Base-by-base conservation (phyloP, 1,140 invertebrate genomes). In the Apis laboriosa region DNA sequence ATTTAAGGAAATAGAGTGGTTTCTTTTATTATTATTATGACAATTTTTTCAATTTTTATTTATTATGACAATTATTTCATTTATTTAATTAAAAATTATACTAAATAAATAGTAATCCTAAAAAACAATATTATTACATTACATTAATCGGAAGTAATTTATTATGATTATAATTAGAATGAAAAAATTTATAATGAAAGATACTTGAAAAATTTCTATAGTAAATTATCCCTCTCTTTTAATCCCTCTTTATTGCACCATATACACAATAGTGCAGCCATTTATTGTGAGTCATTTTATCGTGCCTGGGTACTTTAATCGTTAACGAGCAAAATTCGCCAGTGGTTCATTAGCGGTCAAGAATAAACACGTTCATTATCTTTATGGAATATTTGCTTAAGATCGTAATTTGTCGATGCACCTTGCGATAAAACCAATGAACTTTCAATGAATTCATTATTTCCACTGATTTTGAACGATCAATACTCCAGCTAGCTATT, bases 331-430 rank as follows among this genome's bases (percentile, higher is more conserved):
- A 7, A 70, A 79, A 58, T 70, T 74, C 76, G 17, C 53, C 34
- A 11, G 24, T 13, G 71, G 83, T 80, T 86, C 67, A 70, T 86
- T 84, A 81, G 7, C 34, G 53, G 21, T 13, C 53, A 51, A 73
- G 49, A 73, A 24, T 15, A 34, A 66, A 77, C n/a, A 75, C 51
- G 66, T 64, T 86, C 61, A 53, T 84, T 85, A 77, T 49, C 63
- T 84, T 21, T n/a, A 24, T 7, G 34, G 68, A 71, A 85, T 85
- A 66, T 80, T 24, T 73, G 7, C 28, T 74, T 74, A 24, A 58
- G 43, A n/a, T 53, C 21, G n/a, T 60, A 49, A 73, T 74, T 64
- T 53, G 49, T 24, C 53, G 28, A 66, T 64, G 34, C 1, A 56
- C 13, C 13, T 1, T 7, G 2, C 9, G 28, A 19, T 77, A 58